Evolutionary conservation across 2,888 invertebrate genomes (phyloP), one percentile per base, ranked within the genome.

Genomic region (Dasypogon diadema): DNA sequence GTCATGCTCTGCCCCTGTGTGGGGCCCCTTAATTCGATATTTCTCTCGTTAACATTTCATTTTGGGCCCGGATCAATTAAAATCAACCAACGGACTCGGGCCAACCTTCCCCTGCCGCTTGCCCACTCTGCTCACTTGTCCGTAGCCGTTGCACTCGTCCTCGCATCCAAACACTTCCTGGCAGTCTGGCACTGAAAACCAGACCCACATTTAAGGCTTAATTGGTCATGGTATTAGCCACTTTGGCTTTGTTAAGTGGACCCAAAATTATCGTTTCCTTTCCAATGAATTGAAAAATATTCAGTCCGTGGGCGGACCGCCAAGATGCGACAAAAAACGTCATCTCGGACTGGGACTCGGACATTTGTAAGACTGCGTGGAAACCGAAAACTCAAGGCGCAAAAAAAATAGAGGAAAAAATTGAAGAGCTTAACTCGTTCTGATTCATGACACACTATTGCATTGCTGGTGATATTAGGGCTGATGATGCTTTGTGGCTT

Each of bases 151-250:
- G n/a, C n/a, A n/a, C n/a, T n/a, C 8, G 30, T 30, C 30, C 2
- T 12, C 42, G 12, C 42, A 12, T 42, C 42, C n/a, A 12, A 42
- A 42, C 2, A 21, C 37, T 37, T 60, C 60, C 60, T 37, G 42
- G 2, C n/a, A n/a, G 2, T 12, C 10, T 37, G 37, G 60, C 37
- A 21, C 60, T n/a, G 46, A 65, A 24, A 21, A 24, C 48, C 26
- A 46, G 65, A 65, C 65, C 65, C 65, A 65, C 65, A 46, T 46
- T 65, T 21, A 42, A 65, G 65, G 46, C 65, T 65, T 65, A 65
- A 65, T 65, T 65, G 65, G 24, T 65, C 46, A 48, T 65, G 65
- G 26, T 24, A 65, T 65, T 24, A 65, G 65, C 65, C 65, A 65
- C 65, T 65, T 65, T 65, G 46, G 46, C 48, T 37, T 65, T 65